Conservation (phyloP, 2,888 invertebrate genomes). For the Portevinia maculata region DNA sequence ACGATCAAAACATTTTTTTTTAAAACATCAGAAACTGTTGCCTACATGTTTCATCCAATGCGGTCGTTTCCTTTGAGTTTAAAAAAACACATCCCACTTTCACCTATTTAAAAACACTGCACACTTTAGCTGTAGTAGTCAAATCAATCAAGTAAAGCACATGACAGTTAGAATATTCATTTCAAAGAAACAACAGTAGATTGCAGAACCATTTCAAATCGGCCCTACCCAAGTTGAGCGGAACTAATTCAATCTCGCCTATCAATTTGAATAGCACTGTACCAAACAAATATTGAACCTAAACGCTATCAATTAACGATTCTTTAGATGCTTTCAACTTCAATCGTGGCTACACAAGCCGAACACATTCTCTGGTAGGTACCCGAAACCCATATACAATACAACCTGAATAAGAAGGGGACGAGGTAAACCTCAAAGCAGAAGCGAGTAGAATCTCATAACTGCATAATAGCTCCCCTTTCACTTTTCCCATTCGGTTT, state of each 20-base stretch:
- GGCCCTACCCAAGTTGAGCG: not conserved
- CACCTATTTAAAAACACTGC: no score
- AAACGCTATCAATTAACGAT: constrained; percentile 61
- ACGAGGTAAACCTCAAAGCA: constrained; percentile 23
- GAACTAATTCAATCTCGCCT: constrained; percentile 15
- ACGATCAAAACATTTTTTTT: no score
- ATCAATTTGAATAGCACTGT: constrained; percentile 21
- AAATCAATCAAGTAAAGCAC: no score
- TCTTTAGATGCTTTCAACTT: constrained; percentile 38
- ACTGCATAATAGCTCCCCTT: constrained; percentile 45
- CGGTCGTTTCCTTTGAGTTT: no score
- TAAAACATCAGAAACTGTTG: no score
- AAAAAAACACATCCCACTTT: no score
- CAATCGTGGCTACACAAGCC: constrained; percentile 43
- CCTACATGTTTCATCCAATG: no score
- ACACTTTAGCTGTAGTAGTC: no score
- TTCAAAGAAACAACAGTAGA: no score
- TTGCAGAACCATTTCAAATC: no score
- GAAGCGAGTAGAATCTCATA: constrained; percentile 54
- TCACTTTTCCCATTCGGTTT: constrained; percentile 65
- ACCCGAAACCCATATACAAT: constrained; percentile 18
- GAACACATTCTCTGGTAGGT: constrained; percentile 8
- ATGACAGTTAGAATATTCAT: no score
- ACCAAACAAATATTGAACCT: constrained; percentile 53
- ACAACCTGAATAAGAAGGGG: constrained; percentile 9